Evolutionary conservation across 92 coral and sea anemone species (phyloP).

Genomic region (Umimayanthus chanpuru): DNA sequence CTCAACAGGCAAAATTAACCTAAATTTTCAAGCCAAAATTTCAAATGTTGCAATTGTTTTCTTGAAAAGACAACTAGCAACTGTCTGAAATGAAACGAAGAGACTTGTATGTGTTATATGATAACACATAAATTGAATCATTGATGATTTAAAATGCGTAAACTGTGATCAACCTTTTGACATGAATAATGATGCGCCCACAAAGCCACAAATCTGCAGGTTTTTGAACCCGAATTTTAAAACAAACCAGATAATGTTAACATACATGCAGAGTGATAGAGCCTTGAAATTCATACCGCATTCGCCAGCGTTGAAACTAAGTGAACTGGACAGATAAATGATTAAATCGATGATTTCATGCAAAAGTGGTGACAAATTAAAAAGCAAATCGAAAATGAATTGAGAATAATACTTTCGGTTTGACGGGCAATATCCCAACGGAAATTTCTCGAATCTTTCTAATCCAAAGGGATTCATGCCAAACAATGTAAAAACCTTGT

Average conservation of each 20-base stretch:
- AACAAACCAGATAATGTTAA: background rate
- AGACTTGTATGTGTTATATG: background rate
- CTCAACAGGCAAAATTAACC: background rate
- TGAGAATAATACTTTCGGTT: background rate
- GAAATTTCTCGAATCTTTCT: constrained; percentile 13
- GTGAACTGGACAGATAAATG: background rate
- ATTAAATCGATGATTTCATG: background rate
- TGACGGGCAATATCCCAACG: constrained; percentile 22
- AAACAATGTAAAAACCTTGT: background rate
- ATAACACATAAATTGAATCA: constrained; percentile 4
- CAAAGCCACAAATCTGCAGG: constrained; percentile 19
- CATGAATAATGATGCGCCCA: background rate
- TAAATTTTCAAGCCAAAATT: background rate
- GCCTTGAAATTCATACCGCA: background rate
- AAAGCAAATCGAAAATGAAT: background rate
- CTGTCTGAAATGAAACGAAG: background rate
- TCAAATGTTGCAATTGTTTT: background rate
- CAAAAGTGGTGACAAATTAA: background rate
- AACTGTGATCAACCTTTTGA: background rate
- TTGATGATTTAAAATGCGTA: constrained; percentile 14
- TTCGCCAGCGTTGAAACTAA: background rate
- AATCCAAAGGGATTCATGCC: background rate
- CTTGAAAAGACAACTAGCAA: background rate
- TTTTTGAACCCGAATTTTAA: background rate
- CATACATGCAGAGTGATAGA: too few relatives aligned